Evolutionary conservation across 2,888 invertebrate genomes (phyloP).

Genomic region (Papilio elwesi): DNA sequence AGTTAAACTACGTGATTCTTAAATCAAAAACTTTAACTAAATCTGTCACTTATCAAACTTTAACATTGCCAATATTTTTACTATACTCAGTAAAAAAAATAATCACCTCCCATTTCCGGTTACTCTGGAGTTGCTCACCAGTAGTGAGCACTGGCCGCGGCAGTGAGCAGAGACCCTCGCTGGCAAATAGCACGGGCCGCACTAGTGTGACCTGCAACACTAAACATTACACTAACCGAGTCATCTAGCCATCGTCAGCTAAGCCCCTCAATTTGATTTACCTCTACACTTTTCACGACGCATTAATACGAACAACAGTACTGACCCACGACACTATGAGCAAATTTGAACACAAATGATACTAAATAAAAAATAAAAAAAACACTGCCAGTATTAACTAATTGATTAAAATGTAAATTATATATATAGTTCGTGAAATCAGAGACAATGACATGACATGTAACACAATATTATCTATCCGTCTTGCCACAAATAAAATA

Average conservation of each 20-base stretch:
- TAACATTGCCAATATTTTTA: not conserved
- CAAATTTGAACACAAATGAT: slow-evolving; percentile 23
- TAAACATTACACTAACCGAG: slow-evolving; percentile 21
- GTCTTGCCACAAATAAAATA: slow-evolving; percentile 22
- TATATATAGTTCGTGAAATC: not conserved
- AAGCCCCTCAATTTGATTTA: slow-evolving; percentile 29
- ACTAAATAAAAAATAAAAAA: not conserved
- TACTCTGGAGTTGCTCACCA: slow-evolving; percentile 64
- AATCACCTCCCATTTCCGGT: slow-evolving; percentile 66
- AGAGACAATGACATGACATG: slow-evolving; percentile 8
- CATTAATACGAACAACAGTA: not conserved
- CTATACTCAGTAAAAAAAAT: not conserved
- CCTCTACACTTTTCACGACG: too few species aligned
- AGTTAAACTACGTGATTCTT: too few species aligned
- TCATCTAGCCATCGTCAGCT: slow-evolving; percentile 20
- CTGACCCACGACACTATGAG: slow-evolving; percentile 10
- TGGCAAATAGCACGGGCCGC: not conserved
- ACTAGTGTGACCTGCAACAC: slow-evolving; percentile 46
- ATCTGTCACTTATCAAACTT: not conserved
- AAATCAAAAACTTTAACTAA: too few species aligned
- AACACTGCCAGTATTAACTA: not conserved
- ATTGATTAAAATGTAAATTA: not conserved
- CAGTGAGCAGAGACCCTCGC: slow-evolving; percentile 5
- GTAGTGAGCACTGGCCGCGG: slow-evolving; percentile 48
- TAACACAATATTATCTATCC: slow-evolving; percentile 7